Base-by-base conservation (phyloP, 2,797 vertebrate species). In the Ciconia nigra region DNA sequence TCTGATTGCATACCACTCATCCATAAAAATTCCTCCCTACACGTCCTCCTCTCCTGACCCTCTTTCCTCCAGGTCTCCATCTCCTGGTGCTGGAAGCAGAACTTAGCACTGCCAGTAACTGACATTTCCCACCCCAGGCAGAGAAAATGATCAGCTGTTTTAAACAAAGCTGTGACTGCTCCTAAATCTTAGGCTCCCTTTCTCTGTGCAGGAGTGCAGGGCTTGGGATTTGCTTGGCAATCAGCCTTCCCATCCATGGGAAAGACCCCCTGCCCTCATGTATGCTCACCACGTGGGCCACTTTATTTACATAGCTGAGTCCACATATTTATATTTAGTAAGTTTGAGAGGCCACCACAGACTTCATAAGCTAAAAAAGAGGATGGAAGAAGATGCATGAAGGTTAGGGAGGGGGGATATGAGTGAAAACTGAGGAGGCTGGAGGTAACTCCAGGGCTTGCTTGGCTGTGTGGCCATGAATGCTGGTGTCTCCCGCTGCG, bases 231-330 rank as follows among this genome's bases (percentile, higher is more conserved):
- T 91, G 14, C 59, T 92, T 83, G 72, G 82, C 71, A 80, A 59
- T 70, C 67, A 76, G 54, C 84, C 47, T 55, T 93, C 78, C 31
- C n/a, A 49, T 78, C 26, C 85, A 74, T 81, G 88, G 80, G 94
- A 95, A 94, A 91, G 85, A 18, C 26, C 76, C 46, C 61, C 76
- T 94, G 90, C 76, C 33, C 49, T 90, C 65, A 15, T 51, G 41
- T 83, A 14, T 71, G 28, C 69, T 93, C 26, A 83, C 85, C 52
- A 86, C 41, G 31, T 67, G 49, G 37, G 33, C 37, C 39, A 51
- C 72, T 91, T 93, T 94, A 88, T 96, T 96, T 91, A 90, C 77
- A 83, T 96, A 90, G 90, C 88, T 97, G 85, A 4, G n/a, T 81
- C 76, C 65, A 88, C 69, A 76, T 61, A 26, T 91, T 81, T 94